Percentiles rank a stretch among this genome's conserved stretches.
phyloP scores from a whole-genome alignment of 2,888 invertebrate species.

The Ashinkailepas kermadecensis region DNA sequence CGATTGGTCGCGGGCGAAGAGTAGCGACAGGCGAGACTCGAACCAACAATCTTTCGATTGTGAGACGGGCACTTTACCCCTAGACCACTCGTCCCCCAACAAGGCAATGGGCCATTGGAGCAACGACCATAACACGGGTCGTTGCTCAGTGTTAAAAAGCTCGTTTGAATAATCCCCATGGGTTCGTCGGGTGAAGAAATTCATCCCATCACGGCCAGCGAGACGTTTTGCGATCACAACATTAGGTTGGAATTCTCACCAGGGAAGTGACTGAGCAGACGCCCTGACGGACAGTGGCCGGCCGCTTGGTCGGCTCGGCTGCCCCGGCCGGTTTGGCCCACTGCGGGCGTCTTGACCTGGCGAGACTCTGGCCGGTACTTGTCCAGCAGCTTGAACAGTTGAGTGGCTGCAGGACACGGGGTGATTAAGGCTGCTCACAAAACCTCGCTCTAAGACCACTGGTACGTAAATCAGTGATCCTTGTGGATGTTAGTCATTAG shows the following conservation, averaged over 20 bases:
- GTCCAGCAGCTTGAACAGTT: slow-evolving; percentile 91
- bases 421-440: too few species aligned
- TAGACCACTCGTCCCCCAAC: slow-evolving; percentile 42
- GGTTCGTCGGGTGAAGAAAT: slow-evolving; percentile 30
- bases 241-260: slow-evolving; percentile 37
- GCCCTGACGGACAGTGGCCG: slow-evolving; percentile 76
- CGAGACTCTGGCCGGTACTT: slow-evolving; percentile 95
- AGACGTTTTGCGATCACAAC: slow-evolving; percentile 39
- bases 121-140: too few species aligned
- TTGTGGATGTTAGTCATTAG: slow-evolving; percentile 18
- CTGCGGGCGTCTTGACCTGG: slow-evolving; percentile 78
- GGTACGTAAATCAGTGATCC: slow-evolving; percentile 4
- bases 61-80: neutral
- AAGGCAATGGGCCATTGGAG: neutral
- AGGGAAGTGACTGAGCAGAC: slow-evolving; percentile 89
- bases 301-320: slow-evolving; percentile 90
- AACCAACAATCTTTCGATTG: too few species aligned
- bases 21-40: too few species aligned
- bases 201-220: slow-evolving; percentile 53
- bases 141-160: slow-evolving; percentile 33
- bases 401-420: slow-evolving; percentile 60
- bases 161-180: slow-evolving; percentile 24
- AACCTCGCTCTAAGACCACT: too few species aligned
- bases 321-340: slow-evolving; percentile 81
- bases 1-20: too few species aligned